A percentile compares a stretch with the other conserved stretches of the same genome.
phyloP scores from a whole-genome alignment of 2,888 invertebrate species.

The Xanthia togata region DNA sequence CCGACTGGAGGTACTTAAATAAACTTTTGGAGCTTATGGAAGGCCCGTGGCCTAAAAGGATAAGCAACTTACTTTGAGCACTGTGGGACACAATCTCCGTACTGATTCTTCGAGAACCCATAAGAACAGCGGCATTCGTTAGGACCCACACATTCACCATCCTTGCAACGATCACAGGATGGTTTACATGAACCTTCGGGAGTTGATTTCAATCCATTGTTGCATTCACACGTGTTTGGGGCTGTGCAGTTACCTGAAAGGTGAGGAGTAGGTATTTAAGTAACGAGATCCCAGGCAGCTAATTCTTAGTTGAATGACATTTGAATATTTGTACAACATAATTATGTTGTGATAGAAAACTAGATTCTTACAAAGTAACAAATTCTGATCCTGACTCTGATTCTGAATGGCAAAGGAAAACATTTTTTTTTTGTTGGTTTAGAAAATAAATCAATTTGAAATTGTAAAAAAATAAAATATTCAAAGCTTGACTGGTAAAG shows the following conservation, averaged over 20 bases:
- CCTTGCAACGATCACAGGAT: constrained; percentile 69
- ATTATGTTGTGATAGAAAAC: not conserved
- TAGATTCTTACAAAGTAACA: not conserved
- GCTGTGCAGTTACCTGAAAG: constrained; percentile 87
- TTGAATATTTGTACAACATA: not conserved
- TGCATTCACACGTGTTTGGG: constrained; percentile 91
- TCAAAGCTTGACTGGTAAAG: not conserved
- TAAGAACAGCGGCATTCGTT: constrained; percentile 89
- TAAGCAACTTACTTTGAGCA: constrained; percentile 77
- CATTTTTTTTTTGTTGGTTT: not conserved
- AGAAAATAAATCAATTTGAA: not conserved
- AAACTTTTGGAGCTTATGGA: not conserved
- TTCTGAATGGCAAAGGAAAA: not conserved
- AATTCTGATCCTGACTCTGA: not conserved
- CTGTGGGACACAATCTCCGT: constrained; percentile 76
- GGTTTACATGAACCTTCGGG: constrained; percentile 83
- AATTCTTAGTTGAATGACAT: not conserved
- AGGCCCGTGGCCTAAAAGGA: not conserved
- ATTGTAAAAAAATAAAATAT: no score
- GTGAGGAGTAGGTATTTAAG: not conserved
- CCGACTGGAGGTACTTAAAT: no score
- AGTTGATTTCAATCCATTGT: constrained; percentile 84
- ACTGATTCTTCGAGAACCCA: constrained; percentile 71
- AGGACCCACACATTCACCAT: constrained; percentile 83
- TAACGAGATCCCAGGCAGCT: not conserved